Evolutionary conservation across 2,888 invertebrate species (phyloP), one percentile per base, ranked within the genome.

Genomic region (Cremastinae sp.): DNA sequence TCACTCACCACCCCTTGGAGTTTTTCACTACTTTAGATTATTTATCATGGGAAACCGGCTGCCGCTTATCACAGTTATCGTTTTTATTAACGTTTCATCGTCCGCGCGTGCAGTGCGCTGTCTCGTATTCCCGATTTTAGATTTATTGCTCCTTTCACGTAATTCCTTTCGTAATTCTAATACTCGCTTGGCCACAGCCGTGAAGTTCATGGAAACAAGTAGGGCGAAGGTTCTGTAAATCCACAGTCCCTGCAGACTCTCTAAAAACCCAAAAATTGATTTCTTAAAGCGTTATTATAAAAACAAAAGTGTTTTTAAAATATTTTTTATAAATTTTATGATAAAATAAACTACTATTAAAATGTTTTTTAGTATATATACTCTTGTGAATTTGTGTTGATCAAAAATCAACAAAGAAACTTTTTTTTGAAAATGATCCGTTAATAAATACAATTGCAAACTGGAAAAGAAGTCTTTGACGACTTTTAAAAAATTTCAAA

Each of bases 161-260:
- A 35, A 16, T 28, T 47, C 20, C 14, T 43, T 51, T 37, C 14
- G 7, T 5, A 51, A 16, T 55, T 28, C 20, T 43, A n/a, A 39
- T 12, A 7, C 9, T 51, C 18, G 20, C 16, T 16, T n/a, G n/a
- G n/a, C n/a, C n/a, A n/a, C n/a, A n/a, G n/a, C n/a, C n/a, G n/a
- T n/a, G n/a, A n/a, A n/a, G 16, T 18, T 51, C 35, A 58, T 78
- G 70, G 81, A 49, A 84, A 81, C 12, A 80, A 68, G 37, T 80
- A 82, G 22, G 81, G 81, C 65, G 81, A 83, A 1, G 84, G 85
- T 55, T 85, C 81, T 18, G 74, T 66, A 37, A 86, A 86, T 18
- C 79, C 79, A 62, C 86, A 86, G 0, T 84, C 79, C 10, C 71
- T 41, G 74, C 86, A 86, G 22, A 16, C 49, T 74, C 79, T 83